Conservation (phyloP, 2,888 invertebrate species). For the Romanomermis culicivorax region DNA sequence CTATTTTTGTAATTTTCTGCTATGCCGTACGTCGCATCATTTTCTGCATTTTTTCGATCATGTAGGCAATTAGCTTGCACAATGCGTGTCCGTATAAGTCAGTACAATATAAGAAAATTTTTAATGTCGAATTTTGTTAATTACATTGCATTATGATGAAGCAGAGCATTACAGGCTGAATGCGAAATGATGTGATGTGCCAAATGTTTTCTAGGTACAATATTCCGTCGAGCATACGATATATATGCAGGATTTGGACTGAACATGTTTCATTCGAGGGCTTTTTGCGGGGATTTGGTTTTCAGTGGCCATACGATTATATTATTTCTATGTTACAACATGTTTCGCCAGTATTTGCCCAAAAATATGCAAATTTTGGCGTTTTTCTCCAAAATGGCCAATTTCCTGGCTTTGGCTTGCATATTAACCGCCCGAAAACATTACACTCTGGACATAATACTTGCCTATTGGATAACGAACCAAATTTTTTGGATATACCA, state of each 20-base stretch:
- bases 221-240: conserved; percentile 14
- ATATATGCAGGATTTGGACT: neutral
- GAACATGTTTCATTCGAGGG: conserved; percentile 13
- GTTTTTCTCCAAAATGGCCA: neutral
- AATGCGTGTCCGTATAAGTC: too few relatives aligned
- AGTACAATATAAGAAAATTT: too few relatives aligned
- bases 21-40: too few relatives aligned
- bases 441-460: conserved; percentile 70
- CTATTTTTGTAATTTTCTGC: too few relatives aligned
- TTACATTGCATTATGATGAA: too few relatives aligned
- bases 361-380: neutral
- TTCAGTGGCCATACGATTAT: conserved; percentile 23
- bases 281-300: conserved; percentile 25
- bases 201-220: conserved; percentile 8
- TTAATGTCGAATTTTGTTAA: too few relatives aligned
- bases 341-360: conserved; percentile 6
- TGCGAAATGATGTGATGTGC: too few relatives aligned
- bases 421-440: conserved; percentile 64
- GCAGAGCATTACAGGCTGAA: too few relatives aligned
- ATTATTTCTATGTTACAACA: conserved; percentile 1
- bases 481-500: conserved; percentile 77
- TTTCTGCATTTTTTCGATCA: too few relatives aligned
- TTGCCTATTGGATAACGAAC: conserved; percentile 73
- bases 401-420: conserved; percentile 44
- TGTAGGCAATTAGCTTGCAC: too few relatives aligned